Percentiles rank a stretch among this genome's conserved stretches.
Conservation (phyloP, 2,797 vertebrate genomes). For the Taeniopygia guttata region DNA sequence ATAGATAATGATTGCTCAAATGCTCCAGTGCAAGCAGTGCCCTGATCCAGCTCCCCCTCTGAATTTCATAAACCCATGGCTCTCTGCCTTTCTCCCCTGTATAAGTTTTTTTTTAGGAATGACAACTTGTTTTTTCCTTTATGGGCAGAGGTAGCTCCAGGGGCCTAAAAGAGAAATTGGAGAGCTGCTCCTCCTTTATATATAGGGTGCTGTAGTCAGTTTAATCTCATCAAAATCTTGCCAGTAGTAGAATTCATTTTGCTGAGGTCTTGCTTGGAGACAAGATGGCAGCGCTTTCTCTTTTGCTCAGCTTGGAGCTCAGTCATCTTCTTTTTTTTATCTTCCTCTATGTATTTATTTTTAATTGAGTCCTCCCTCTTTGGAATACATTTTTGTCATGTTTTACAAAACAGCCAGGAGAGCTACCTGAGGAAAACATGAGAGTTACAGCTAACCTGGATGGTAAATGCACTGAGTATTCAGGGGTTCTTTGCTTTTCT, state of each 20-base stretch:
- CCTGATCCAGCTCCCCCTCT: background rate
- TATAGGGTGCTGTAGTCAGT: conserved; percentile 57
- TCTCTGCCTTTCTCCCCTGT: conserved; percentile 1
- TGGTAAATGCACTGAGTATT: background rate
- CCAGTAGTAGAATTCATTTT: conserved; percentile 62
- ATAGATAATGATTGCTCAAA: conserved; percentile 7
- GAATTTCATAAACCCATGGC: conserved; percentile 14
- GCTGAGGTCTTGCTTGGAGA: conserved; percentile 37
- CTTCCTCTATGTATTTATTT: background rate
- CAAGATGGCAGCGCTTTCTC: conserved; percentile 50
- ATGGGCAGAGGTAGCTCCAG: conserved; percentile 49
- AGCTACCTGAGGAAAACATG: background rate
- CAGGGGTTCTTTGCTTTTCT: background rate
- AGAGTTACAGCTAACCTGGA: background rate
- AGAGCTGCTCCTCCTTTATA: conserved; percentile 38
- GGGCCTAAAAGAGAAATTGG: conserved; percentile 30
- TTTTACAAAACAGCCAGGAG: background rate
- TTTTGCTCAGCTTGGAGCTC: conserved; percentile 42
- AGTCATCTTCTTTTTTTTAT: background rate
- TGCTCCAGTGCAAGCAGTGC: conserved; percentile 4
- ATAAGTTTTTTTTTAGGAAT: conserved; percentile 6
- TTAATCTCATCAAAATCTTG: conserved; percentile 63
- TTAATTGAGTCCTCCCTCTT: conserved; percentile 10
- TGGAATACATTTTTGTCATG: background rate
- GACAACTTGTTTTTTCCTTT: conserved; percentile 47